Percentiles rank a stretch among this genome's conserved stretches.
phyloP scores from a whole-genome alignment of 2,797 vertebrate species.

The Anableps anableps region DNA sequence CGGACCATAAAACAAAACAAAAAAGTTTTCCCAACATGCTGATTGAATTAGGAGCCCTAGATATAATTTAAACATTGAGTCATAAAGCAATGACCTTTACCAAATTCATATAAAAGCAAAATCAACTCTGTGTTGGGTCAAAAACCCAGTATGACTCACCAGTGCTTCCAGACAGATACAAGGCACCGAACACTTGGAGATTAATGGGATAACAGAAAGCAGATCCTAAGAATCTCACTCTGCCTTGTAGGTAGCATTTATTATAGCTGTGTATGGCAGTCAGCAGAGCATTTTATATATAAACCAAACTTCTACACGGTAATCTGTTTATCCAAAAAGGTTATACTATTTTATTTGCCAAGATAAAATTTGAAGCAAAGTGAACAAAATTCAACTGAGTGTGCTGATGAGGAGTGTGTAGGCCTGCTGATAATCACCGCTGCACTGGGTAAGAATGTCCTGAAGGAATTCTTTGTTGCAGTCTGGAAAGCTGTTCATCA shows the following conservation, averaged over 20 bases:
- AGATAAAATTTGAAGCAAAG: not conserved
- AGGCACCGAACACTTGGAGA: slow-evolving; percentile 40
- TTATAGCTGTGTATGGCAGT: not conserved
- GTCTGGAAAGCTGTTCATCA: slow-evolving; percentile 63
- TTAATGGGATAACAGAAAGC: slow-evolving; percentile 46
- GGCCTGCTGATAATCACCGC: slow-evolving; percentile 65
- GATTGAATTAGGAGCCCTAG: slow-evolving; percentile 58
- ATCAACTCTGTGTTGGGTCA: slow-evolving; percentile 41
- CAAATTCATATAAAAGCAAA: slow-evolving; percentile 48
- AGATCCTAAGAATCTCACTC: slow-evolving; percentile 9
- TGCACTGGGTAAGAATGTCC: slow-evolving; percentile 75
- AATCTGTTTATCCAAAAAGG: not conserved
- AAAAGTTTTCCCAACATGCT: slow-evolving; percentile 45
- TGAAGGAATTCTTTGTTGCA: slow-evolving; percentile 56
- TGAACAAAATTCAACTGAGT: not conserved
- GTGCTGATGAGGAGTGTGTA: slow-evolving; percentile 50
- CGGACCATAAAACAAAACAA: slow-evolving; percentile 45
- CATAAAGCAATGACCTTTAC: slow-evolving; percentile 50
- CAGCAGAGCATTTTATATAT: not conserved
- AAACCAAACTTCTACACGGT: not conserved
- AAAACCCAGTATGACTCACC: slow-evolving; percentile 58
- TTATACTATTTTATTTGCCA: not conserved
- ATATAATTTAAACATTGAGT: slow-evolving; percentile 65
- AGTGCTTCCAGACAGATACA: slow-evolving; percentile 53
- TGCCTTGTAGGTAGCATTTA: slow-evolving; percentile 17